Evolutionary conservation across 2,797 vertebrate species (phyloP).

Genomic region (Trachurus trachurus): DNA sequence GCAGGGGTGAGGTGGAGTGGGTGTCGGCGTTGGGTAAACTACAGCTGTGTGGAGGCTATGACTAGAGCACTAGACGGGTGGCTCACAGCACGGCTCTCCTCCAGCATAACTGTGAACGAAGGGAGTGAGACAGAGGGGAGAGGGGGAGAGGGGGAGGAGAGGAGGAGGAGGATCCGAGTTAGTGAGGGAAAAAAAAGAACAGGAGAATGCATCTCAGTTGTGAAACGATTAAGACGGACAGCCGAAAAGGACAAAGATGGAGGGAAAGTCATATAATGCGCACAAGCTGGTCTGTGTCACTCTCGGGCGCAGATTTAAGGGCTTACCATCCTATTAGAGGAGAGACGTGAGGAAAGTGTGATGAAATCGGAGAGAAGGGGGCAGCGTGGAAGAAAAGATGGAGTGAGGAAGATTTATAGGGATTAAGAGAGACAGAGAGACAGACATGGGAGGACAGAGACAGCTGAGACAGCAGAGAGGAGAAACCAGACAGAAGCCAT

Average conservation of each 20-base stretch:
- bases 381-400: conserved; percentile 27
- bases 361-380: conserved; percentile 16
- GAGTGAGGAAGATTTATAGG: conserved; percentile 47
- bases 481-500: conserved; percentile 70
- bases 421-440: conserved; percentile 35
- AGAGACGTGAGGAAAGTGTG: conserved; percentile 44
- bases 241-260: not conserved
- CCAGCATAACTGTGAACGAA: conserved; percentile 32
- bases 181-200: conserved; percentile 12
- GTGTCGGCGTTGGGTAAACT: conserved; percentile 70
- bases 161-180: not conserved
- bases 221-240: conserved; percentile 9
- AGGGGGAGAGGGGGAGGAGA: too few species aligned
- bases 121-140: conserved; percentile 5
- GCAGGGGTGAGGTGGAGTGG: conserved; percentile 54
- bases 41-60: conserved; percentile 57
- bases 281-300: conserved; percentile 50
- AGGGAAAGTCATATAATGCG: conserved; percentile 9
- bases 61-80: conserved; percentile 33
- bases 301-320: conserved; percentile 39
- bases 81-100: conserved; percentile 38
- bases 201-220: conserved; percentile 14
- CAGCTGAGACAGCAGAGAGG: conserved; percentile 64
- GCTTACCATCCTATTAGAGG: conserved; percentile 32
- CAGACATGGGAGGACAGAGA: conserved; percentile 27